Evolutionary conservation across 2,888 invertebrate species (phyloP), one percentile per base, ranked within the genome.

Genomic region (Strigamia crassipes): DNA sequence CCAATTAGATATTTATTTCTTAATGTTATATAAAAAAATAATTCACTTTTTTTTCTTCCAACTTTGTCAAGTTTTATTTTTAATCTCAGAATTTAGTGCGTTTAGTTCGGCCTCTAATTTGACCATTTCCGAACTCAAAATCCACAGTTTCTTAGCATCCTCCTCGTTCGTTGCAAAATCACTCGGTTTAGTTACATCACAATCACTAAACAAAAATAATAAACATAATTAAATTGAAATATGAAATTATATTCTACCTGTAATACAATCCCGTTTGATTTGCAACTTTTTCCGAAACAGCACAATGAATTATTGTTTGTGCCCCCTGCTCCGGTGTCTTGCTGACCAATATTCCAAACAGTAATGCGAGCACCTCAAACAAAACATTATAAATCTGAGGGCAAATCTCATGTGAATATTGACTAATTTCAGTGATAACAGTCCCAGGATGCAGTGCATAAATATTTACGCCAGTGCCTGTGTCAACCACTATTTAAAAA

Each of bases 321-420:
- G 94, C 92, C n/a, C 93, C 94, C 86, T 92, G 92, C 81, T 87
- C 89, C 13, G 94, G 89, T 61, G 90, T 89, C 89, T 93, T 94
- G 3, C 27, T 27, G 27, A 46, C 23, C 13, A 41, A 73, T 34
- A 38, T 9, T 0, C 4, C 10, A 38, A 38, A 10, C 10, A 38
- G 6, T 38, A 18, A 0, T 73, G 6, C 31, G 4, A 27, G 23
- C 23, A 51, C 9, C 3, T 10, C 38, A 38, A 38, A 4, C 3
- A 51, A 1, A 18, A 23, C 1, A 5, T 15, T 6, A 23, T 51
- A n/a, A 18, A 56, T 6, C 9, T 18, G 4, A n/a, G 56, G 56
- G 0, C 4, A 56, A 18, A 56, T 0, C 1, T 56, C 56, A 18
- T 15, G 46, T 46, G n/a, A 46, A 83, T 88, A 85, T 5, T 87